Evolutionary conservation across 1,140 invertebrate species (phyloP).

Genomic region (Chymomyza costata): DNA sequence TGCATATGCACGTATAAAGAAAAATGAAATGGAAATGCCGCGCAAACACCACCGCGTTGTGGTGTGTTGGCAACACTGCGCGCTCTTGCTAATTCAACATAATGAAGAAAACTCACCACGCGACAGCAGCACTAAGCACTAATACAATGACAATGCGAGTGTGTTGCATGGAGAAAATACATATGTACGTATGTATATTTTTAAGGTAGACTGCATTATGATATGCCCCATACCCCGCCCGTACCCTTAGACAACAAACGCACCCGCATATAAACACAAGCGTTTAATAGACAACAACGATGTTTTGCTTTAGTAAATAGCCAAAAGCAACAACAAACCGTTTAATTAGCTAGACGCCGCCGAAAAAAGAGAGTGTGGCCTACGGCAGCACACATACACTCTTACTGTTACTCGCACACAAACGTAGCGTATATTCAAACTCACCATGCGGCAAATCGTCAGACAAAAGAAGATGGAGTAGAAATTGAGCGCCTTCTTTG

Average conservation of each 20-base stretch:
- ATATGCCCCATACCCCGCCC: no score
- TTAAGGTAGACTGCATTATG: no score
- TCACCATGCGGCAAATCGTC: constrained; percentile 71
- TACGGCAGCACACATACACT: no score
- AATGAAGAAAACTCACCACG: constrained; percentile 38
- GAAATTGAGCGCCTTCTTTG: constrained; percentile 58
- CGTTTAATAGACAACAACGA: constrained; percentile 2
- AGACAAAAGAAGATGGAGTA: constrained; percentile 72
- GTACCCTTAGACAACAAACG: neutral
- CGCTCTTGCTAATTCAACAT: constrained; percentile 13
- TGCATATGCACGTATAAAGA: no score
- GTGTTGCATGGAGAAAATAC: constrained; percentile 58
- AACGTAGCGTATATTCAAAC: no score
- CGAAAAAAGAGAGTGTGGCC: constrained; percentile 13
- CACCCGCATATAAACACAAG: constrained; percentile 29
- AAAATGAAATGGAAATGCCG: constrained; percentile 58
- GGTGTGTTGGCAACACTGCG: constrained; percentile 61
- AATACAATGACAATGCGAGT: constrained; percentile 28
- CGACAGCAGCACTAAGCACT: constrained; percentile 10
- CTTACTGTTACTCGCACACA: no score
- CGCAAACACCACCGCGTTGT: constrained; percentile 45
- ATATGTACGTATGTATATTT: no score
- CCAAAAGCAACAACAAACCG: constrained; percentile 24
- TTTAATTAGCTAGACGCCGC: constrained; percentile 9
- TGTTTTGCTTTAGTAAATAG: neutral